phyloP scores from a whole-genome alignment of 2,888 invertebrate species.

The Schizaphis graminum region DNA sequence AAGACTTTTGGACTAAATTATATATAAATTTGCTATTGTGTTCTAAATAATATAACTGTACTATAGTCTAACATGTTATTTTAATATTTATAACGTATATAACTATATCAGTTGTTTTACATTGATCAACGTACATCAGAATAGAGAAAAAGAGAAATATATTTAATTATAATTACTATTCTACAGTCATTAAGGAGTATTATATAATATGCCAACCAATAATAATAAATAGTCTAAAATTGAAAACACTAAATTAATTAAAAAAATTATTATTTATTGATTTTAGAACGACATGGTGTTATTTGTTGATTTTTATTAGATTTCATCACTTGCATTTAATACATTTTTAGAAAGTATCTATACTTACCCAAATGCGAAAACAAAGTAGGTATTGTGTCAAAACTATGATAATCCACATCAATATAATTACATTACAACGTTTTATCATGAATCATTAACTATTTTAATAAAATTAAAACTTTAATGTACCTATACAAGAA shows the following conservation, averaged over 20 bases:
- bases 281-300: not conserved
- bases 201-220: not conserved
- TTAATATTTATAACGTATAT: not conserved
- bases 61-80: not conserved
- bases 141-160: not conserved
- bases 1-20: not conserved
- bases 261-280: not conserved
- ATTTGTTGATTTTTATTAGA: slow-evolving; percentile 4
- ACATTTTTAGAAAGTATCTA: slow-evolving; percentile 24
- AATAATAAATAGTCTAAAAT: slow-evolving; percentile 5
- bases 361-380: not conserved
- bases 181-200: not conserved
- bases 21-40: not conserved
- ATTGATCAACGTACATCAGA: too few relatives aligned
- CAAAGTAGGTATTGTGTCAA: not conserved
- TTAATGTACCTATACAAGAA: not conserved
- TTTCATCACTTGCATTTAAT: not conserved
- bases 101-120: too few relatives aligned
- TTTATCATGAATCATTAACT: not conserved
- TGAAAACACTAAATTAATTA: not conserved
- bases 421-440: not conserved
- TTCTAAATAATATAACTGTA: not conserved
- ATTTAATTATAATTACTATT: not conserved
- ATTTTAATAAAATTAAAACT: not conserved
- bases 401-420: slow-evolving; percentile 2